Evolutionary conservation across 2,888 invertebrate species (phyloP).

Genomic region (Cordylochernes scorpioides): DNA sequence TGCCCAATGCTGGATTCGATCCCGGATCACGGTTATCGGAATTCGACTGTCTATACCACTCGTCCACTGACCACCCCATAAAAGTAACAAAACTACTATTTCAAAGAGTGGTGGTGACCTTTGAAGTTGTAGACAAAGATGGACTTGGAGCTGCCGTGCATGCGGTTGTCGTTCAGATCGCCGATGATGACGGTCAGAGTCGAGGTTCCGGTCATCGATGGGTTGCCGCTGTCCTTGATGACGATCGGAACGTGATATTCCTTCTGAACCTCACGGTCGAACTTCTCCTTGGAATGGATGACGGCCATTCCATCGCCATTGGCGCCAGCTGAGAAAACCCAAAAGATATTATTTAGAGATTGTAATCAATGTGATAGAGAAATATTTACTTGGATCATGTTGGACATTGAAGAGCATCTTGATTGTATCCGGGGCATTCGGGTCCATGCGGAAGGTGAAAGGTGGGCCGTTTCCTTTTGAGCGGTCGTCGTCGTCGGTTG

Average conservation of each 20-base stretch:
- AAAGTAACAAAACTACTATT: too few species aligned
- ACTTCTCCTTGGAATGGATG: conserved; percentile 41
- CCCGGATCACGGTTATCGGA: too few species aligned
- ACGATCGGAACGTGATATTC: conserved; percentile 62
- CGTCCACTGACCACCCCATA: too few species aligned
- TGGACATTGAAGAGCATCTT: conserved; percentile 28
- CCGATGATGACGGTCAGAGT: conserved; percentile 67
- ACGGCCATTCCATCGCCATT: conserved; percentile 27
- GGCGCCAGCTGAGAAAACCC: conserved; percentile 27
- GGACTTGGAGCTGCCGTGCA: conserved; percentile 56
- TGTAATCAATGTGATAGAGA: not conserved
- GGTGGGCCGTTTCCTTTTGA: conserved; percentile 43
- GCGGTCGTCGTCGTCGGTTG: conserved; percentile 13
- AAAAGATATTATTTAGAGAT: too few species aligned
- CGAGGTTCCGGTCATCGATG: conserved; percentile 48
- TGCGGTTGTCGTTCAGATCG: conserved; percentile 74
- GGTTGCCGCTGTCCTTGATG: conserved; percentile 43
- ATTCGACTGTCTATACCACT: too few species aligned
- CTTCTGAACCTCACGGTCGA: conserved; percentile 65
- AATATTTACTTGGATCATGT: conserved; percentile 20
- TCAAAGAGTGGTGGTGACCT: conserved; percentile 26
- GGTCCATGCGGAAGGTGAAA: conserved; percentile 41
- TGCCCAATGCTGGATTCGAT: too few species aligned
- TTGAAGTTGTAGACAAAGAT: conserved; percentile 83
- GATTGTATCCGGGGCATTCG: conserved; percentile 38